phyloP scores from a whole-genome alignment of 2,797 vertebrate species.

The Pachyuromys duprasi region DNA sequence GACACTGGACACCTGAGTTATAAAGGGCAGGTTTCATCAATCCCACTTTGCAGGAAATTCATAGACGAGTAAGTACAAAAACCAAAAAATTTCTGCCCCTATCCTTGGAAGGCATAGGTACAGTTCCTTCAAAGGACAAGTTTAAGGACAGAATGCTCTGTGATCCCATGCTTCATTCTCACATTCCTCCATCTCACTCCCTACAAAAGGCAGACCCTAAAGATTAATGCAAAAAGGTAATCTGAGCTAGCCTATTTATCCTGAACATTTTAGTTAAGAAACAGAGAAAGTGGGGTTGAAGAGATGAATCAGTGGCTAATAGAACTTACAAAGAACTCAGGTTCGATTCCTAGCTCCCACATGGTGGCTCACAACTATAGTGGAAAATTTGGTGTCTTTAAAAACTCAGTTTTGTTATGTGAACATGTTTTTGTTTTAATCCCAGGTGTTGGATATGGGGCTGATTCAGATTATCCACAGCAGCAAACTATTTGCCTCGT shows the following conservation, averaged over 20 bases:
- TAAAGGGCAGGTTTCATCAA: slow-evolving; percentile 9
- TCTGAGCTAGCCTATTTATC: not conserved
- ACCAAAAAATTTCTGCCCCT: slow-evolving; percentile 16
- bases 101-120: not conserved
- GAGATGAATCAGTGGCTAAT: not conserved
- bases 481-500: no score
- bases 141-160: not conserved
- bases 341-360: not conserved
- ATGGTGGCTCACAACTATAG: not conserved
- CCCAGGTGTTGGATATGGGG: no score
- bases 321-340: not conserved
- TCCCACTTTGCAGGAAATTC: slow-evolving; percentile 49
- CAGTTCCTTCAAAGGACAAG: not conserved
- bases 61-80: not conserved
- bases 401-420: no score
- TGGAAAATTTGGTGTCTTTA: no score
- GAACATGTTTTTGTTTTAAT: no score
- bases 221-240: not conserved
- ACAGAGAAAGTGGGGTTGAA: not conserved
- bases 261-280: slow-evolving; percentile 25
- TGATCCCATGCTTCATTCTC: not conserved
- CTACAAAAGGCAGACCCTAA: not conserved
- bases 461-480: no score
- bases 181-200: not conserved
- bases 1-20: not conserved